These are phyloP conservation scores for Apodemia mormo DNA, from an alignment of 2,888 invertebrate genomes.

Conservation along the genomic window DNA sequence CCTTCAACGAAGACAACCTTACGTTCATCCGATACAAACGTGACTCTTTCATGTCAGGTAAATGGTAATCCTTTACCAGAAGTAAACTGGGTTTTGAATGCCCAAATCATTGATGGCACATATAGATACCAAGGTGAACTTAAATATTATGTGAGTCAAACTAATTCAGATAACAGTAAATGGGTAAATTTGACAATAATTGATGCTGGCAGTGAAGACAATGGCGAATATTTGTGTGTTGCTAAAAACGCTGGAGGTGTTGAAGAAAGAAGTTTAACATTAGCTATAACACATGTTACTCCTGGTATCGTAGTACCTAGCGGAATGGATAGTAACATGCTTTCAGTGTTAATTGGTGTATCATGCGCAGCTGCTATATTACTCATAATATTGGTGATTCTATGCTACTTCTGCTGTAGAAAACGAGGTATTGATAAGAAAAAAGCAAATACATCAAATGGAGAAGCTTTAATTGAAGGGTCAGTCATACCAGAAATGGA, in stretches of 20 bases:
- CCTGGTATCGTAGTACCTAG: slow-evolving; percentile 70
- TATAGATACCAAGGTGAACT: slow-evolving; percentile 74
- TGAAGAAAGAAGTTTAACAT: slow-evolving; percentile 87
- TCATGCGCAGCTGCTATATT: slow-evolving; percentile 73
- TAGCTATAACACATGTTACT: slow-evolving; percentile 74
- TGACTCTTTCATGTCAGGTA: slow-evolving; percentile 88
- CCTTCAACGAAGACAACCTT: slow-evolving; percentile 82
- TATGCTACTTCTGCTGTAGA: slow-evolving; percentile 83
- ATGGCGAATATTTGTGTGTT: slow-evolving; percentile 89
- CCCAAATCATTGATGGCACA: slow-evolving; percentile 80
- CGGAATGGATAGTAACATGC: slow-evolving; percentile 79
- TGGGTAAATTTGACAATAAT: slow-evolving; percentile 88
- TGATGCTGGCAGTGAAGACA: slow-evolving; percentile 83
- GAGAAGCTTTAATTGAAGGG: slow-evolving; percentile 87
- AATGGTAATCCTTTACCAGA: slow-evolving; percentile 89
- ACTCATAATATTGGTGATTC: slow-evolving; percentile 70
- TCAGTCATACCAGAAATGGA: slow-evolving; percentile 91
- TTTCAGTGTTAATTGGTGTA: slow-evolving; percentile 79
- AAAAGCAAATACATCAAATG: slow-evolving; percentile 83
- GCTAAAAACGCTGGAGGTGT: slow-evolving; percentile 92
- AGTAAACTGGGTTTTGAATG: slow-evolving; percentile 87
- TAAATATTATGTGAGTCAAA: slow-evolving; percentile 69
- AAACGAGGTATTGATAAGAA: slow-evolving; percentile 80
- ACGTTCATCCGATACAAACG: slow-evolving; percentile 84
- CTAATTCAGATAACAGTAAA: slow-evolving; percentile 62